Evolutionary conservation across 2,888 invertebrate species (phyloP).

Genomic region (Ephialtes manifestator): DNA sequence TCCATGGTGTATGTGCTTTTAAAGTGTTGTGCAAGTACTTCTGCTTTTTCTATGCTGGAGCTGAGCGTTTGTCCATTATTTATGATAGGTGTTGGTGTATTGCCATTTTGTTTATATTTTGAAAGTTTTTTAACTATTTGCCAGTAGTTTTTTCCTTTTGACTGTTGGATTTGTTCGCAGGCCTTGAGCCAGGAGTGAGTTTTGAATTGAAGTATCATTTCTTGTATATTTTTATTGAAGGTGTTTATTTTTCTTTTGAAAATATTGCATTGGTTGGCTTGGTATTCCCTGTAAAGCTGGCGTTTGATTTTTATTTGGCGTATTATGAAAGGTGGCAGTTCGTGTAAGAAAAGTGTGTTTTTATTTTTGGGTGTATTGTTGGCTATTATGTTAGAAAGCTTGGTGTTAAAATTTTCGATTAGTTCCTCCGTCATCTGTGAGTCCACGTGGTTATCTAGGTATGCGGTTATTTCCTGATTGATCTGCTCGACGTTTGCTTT

Average conservation of each 20-base stretch:
- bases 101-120: neutral
- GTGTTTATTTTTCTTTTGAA: neutral
- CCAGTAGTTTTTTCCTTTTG: slow-evolving; percentile 3
- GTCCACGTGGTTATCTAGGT: neutral
- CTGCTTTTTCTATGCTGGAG: neutral
- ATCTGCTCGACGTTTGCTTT: slow-evolving; percentile 8
- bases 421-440: neutral
- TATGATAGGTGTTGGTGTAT: neutral
- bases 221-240: neutral
- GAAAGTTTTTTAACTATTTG: neutral
- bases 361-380: slow-evolving; percentile 17
- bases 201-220: neutral
- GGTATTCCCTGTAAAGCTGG: neutral
- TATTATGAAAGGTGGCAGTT: slow-evolving; percentile 37
- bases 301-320: slow-evolving; percentile 29
- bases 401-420: neutral
- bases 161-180: neutral
- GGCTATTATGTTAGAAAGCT: neutral
- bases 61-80: neutral
- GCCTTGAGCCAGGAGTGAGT: neutral
- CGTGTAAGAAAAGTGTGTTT: neutral
- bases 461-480: slow-evolving; percentile 1
- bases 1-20: neutral
- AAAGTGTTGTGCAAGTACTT: neutral
- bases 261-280: slow-evolving; percentile 20